These are phyloP conservation scores for Limnephilus marmoratus DNA, from an alignment of 2,888 invertebrate genomes.

Conservation along the genomic window DNA sequence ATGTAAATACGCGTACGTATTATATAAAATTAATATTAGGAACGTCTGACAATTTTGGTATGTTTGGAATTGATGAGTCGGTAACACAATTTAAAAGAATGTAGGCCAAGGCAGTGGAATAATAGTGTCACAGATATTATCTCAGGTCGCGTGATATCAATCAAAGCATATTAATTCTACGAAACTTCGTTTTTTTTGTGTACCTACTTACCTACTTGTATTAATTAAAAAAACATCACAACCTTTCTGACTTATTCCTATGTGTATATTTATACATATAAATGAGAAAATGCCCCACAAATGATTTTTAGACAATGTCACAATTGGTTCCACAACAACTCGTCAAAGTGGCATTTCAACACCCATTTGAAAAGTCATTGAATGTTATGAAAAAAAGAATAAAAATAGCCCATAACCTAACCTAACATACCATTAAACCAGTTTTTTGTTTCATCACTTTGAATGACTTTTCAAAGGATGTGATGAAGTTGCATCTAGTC, in stretches of 20 bases:
- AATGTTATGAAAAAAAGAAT: too few species aligned
- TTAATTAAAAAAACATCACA: not conserved
- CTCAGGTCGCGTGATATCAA: not conserved
- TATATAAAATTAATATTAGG: not conserved
- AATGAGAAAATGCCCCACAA: too few species aligned
- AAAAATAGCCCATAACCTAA: too few species aligned
- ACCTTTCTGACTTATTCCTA: not conserved
- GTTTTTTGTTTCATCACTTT: too few species aligned
- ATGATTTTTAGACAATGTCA: too few species aligned
- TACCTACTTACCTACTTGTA: not conserved
- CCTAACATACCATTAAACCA: too few species aligned
- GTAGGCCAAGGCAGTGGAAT: slow-evolving; percentile 2
- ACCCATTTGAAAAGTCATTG: too few species aligned
- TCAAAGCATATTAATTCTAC: not conserved
- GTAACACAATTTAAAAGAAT: not conserved
- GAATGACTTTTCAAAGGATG: too few species aligned
- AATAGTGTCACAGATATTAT: not conserved
- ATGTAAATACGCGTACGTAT: not conserved
- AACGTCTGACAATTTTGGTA: slow-evolving; percentile 2
- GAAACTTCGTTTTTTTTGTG: not conserved
- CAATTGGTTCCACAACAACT: too few species aligned
- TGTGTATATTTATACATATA: too few species aligned
- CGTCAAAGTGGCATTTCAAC: too few species aligned
- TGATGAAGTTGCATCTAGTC: too few species aligned
- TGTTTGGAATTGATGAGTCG: not conserved